phyloP scores from a whole-genome alignment of 2,888 invertebrate genomes.

The Synergus gifuensis region DNA sequence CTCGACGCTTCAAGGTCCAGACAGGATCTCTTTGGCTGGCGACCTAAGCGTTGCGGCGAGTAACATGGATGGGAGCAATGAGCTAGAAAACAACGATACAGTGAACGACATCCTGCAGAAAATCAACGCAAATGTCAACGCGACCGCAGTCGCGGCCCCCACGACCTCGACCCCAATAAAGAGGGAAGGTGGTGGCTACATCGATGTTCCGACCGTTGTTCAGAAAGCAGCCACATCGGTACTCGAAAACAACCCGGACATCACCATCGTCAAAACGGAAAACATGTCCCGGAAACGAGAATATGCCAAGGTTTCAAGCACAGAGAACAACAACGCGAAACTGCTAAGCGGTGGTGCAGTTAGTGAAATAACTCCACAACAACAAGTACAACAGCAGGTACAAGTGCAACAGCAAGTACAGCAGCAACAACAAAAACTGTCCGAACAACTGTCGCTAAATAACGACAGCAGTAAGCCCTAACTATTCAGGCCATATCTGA shows the following conservation, averaged over 20 bases:
- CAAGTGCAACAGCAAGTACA: slow-evolving; percentile 42
- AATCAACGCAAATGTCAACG: slow-evolving; percentile 71
- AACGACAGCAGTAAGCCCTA: slow-evolving; percentile 77
- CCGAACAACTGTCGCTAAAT: slow-evolving; percentile 72
- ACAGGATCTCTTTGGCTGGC: slow-evolving; percentile 78
- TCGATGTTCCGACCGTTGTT: slow-evolving; percentile 71
- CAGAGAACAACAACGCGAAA: slow-evolving; percentile 76
- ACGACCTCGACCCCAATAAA: slow-evolving; percentile 75
- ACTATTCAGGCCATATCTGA: slow-evolving; percentile 77
- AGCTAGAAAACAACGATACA: slow-evolving; percentile 77
- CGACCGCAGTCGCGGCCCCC: slow-evolving; percentile 63
- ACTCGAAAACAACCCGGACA: slow-evolving; percentile 81
- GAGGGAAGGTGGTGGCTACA: slow-evolving; percentile 75
- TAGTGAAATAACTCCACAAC: slow-evolving; percentile 66
- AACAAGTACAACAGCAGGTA: slow-evolving; percentile 25
- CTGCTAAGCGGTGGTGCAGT: slow-evolving; percentile 75
- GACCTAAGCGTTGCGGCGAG: slow-evolving; percentile 74
- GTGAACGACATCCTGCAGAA: slow-evolving; percentile 78
- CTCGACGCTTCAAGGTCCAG: slow-evolving; percentile 80
- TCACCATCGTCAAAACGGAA: slow-evolving; percentile 82
- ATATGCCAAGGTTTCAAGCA: slow-evolving; percentile 76
- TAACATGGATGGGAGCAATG: slow-evolving; percentile 73
- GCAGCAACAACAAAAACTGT: slow-evolving; percentile 66
- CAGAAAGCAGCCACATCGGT: slow-evolving; percentile 75
- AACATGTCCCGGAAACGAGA: slow-evolving; percentile 76